phyloP scores from a whole-genome alignment of 1,140 invertebrate genomes.

The Pygmarrhopalites habei region DNA sequence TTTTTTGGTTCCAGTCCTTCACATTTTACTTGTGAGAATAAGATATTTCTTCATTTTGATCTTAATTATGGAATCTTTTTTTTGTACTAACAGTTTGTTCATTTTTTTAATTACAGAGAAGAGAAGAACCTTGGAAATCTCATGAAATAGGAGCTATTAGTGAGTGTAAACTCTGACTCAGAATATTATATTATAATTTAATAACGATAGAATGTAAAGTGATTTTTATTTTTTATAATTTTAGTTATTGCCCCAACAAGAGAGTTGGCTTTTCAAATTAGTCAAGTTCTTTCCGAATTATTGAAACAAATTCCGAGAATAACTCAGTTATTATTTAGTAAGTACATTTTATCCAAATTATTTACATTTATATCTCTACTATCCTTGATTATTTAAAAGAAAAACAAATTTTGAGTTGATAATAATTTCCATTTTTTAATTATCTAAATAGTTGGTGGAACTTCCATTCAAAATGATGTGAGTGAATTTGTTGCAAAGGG shows the following conservation, averaged over 20 bases:
- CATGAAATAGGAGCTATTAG: conserved; percentile 78
- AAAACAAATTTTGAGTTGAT: too few relatives aligned
- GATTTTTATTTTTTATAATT: too few relatives aligned
- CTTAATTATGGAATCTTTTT: conserved; percentile 6
- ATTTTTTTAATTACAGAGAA: conserved; percentile 37
- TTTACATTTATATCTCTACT: conserved; percentile 42
- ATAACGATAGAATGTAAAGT: too few relatives aligned
- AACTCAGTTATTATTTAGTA: conserved; percentile 9
- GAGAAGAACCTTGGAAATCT: conserved; percentile 57
- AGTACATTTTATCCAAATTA: too few relatives aligned
- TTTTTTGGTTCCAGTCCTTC: conserved; percentile 83
- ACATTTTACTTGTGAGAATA: conserved; percentile 64
- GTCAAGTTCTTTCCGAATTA: conserved; percentile 62
- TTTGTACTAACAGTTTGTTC: conserved; percentile 3
- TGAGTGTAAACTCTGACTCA: too few relatives aligned
- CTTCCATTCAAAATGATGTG: conserved; percentile 64
- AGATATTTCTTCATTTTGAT: neutral
- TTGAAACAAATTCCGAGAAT: conserved; percentile 43
- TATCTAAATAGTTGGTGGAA: too few relatives aligned
- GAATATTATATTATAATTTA: too few relatives aligned
- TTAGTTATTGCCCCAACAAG: conserved; percentile 87
- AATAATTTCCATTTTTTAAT: too few relatives aligned
- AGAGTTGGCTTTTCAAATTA: conserved; percentile 84
- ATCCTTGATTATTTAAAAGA: conserved; percentile 54
- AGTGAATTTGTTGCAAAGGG: conserved; percentile 60